Base-by-base conservation (phyloP, 2,888 invertebrate species). In the Mesoligia furuncula region DNA sequence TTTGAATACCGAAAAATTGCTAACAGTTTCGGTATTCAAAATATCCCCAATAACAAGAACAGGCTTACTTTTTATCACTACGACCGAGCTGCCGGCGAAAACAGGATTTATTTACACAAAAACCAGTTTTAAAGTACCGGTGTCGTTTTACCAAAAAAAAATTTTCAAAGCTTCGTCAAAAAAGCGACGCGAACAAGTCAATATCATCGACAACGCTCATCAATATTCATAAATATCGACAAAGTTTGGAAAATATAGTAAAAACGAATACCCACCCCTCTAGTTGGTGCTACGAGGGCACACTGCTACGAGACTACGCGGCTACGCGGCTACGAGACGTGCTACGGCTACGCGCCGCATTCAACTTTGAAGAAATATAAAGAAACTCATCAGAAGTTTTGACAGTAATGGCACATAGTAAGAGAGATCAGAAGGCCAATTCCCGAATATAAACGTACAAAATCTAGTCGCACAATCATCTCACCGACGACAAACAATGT, bases 331-430 rank as follows among this genome's bases (percentile, higher is more conserved):
- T 81, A 79, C 80, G 73, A 79, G 71, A 77, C 57, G 74, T 77
- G 87, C 81, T 87, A 84, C 85, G 70, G 9, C 79, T 86, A 85
- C 87, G 73, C 64, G 66, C 64, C 48, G 71, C 69, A 80, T 77
- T 81, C 57, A 85, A 82, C 81, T 85, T 80, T 45, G 42, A 69
- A 81, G 72, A 82, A 81, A 87, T 82, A 84, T 81, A 82, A 82
- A 85, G 87, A 85, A 87, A 84, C 85, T 87, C 87, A 73, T 87
- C 77, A 61, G 61, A 87, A 87, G 75, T 87, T 87, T 85, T 78
- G 80, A 75, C 84, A 84, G 80, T 80, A 80, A 79, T 75, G 69
- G 51, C 71, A 45, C 61, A 13, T 3, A 27, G 27, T 73, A 51
- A 74, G 17, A 68, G 67, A 0, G 13, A 51, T 20, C 67, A 84